phyloP scores from a whole-genome alignment of 2,888 invertebrate species.

The Rhaphigaster nebulosa region DNA sequence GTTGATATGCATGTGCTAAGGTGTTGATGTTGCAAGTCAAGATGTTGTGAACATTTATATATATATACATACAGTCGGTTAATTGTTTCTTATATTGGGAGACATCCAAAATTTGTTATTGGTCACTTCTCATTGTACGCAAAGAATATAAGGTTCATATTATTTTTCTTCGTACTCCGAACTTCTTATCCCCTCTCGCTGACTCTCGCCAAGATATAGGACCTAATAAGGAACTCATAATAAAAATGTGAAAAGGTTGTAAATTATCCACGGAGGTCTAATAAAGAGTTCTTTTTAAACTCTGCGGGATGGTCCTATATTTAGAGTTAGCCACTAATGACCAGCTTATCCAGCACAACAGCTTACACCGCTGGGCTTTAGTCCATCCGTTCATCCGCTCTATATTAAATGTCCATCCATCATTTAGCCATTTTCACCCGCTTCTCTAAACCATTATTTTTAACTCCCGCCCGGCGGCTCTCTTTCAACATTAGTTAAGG shows the following conservation, averaged over 20 bases:
- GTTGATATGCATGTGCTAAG: too few relatives aligned
- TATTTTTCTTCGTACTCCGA: not conserved
- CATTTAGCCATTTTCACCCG: slow-evolving; percentile 26
- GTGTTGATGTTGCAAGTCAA: too few relatives aligned
- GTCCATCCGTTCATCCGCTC: slow-evolving; percentile 13
- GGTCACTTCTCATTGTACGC: too few relatives aligned
- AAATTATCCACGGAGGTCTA: not conserved
- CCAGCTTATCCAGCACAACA: not conserved
- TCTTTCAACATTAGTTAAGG: slow-evolving; percentile 7
- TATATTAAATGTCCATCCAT: slow-evolving; percentile 33
- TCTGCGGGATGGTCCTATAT: not conserved
- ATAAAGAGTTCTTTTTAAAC: slow-evolving; percentile 41
- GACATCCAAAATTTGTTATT: too few relatives aligned
- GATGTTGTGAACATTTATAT: too few relatives aligned
- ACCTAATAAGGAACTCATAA: not conserved
- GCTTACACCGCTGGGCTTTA: slow-evolving; percentile 1
- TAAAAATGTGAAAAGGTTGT: not conserved
- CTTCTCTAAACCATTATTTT: not conserved
- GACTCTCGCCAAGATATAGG: not conserved
- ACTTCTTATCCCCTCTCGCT: not conserved
- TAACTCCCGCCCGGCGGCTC: not conserved
- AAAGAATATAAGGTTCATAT: too few relatives aligned
- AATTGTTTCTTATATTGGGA: too few relatives aligned
- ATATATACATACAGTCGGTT: too few relatives aligned
- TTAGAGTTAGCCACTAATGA: slow-evolving; percentile 11